Base-by-base conservation (phyloP, 53 echinoderm and acorn worm species). In the Zoroaster sp. region DNA sequence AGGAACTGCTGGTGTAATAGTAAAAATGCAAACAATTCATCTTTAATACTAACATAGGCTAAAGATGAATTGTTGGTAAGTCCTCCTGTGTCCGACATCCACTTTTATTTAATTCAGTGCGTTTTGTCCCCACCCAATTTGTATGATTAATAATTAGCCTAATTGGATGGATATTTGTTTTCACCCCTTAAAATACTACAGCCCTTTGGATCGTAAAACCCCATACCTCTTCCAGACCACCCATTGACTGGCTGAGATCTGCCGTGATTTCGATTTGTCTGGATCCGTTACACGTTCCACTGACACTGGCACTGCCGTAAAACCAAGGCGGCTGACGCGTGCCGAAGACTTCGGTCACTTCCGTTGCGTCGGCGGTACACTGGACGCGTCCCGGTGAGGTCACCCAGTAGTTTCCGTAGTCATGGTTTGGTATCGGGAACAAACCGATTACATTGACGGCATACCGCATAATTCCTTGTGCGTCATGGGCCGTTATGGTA, bases 291-390 rank as follows among this genome's bases (percentile, higher is more conserved):
- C 90, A 91, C 25, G 87, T 14, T 8, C 55, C 49, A 0, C 49
- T 74, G 42, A 89, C 67, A 40, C 18, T 54, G 40, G 88, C 92
- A 39, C 76, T 83, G 20, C 88, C 96, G 86, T 94, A 96, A 69
- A 96, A 96, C 94, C 96, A 96, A n/a, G 44, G 31, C 11, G 92
- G 94, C 92, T 90, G 90, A 6, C 66, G 47, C 4, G 89, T 75
- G 6, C 94, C 90, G 25, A 68, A 82, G 13, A 40, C 13, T 30
- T 73, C 6, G 21, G n/a, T 45, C 12, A 53, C 59, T 0, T 34
- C 74, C 7, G 40, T 36, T 2, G 72, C 38, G 12, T 86, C 51
- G 14, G 18, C 49, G 4, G 54, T 73, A 74, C 96, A 96, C 11
- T 72, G 1, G 13, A 90, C 74, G 0, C 37, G 38, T 72, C 85